phyloP scores from a whole-genome alignment of 2,888 invertebrate species.

The Pandemis heparana region DNA sequence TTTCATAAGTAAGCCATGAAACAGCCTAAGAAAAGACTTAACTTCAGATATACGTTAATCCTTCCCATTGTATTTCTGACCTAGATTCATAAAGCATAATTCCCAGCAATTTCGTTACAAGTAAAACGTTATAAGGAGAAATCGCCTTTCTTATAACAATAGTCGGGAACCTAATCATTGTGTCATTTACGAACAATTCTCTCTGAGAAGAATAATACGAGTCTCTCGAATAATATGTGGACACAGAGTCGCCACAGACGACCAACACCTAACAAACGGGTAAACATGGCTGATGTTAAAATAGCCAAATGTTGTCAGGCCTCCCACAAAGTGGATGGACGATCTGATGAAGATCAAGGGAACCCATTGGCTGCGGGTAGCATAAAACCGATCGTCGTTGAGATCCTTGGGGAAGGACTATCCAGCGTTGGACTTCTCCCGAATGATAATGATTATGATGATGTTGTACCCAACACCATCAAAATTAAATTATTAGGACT shows the following conservation, averaged over 20 bases:
- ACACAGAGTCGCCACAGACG: slow-evolving; percentile 13
- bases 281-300: neutral
- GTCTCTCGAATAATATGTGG: slow-evolving; percentile 32
- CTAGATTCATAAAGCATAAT: slow-evolving; percentile 33
- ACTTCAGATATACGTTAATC: slow-evolving; percentile 29
- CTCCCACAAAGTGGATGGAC: no score
- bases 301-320: no score
- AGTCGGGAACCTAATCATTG: slow-evolving; percentile 55
- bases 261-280: neutral
- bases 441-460: no score
- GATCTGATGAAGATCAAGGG: no score
- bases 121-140: slow-evolving; percentile 51
- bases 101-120: slow-evolving; percentile 47
- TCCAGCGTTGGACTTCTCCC: no score
- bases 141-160: slow-evolving; percentile 51
- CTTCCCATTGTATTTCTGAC: slow-evolving; percentile 29
- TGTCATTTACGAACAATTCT: slow-evolving; percentile 57
- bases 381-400: no score
- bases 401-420: no score
- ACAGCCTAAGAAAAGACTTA: slow-evolving; percentile 16
- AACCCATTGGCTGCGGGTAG: no score
- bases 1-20: slow-evolving; percentile 6
- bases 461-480: no score
- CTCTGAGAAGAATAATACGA: slow-evolving; percentile 44
- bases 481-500: no score